Percentiles rank a stretch among this genome's conserved stretches.
These are phyloP conservation scores for Acrocephalus arundinaceus DNA, from an alignment of 2,113 vertebrate genomes.

Conservation along the genomic window DNA sequence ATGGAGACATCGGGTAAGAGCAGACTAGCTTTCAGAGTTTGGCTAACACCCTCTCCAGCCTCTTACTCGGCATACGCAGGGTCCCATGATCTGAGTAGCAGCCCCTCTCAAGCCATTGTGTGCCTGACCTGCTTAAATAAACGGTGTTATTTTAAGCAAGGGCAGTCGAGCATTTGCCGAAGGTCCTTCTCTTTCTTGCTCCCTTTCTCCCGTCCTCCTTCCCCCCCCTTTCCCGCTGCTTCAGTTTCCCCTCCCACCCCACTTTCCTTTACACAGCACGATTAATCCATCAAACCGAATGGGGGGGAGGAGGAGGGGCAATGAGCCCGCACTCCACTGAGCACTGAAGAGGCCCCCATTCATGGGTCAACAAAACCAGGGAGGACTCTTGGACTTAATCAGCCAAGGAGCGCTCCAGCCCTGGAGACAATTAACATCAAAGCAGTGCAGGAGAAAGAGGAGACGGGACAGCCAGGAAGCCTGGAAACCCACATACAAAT, in stretches of 20 bases:
- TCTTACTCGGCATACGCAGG: not conserved
- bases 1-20: slow-evolving; percentile 3
- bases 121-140: slow-evolving; percentile 62
- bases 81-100: slow-evolving; percentile 60
- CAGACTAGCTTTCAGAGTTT: slow-evolving; percentile 44
- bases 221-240: slow-evolving; percentile 46
- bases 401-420: slow-evolving; percentile 70
- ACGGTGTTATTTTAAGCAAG: slow-evolving; percentile 61
- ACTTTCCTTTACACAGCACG: slow-evolving; percentile 73
- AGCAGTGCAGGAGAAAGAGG: slow-evolving; percentile 56
- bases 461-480: slow-evolving; percentile 24
- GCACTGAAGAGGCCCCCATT: slow-evolving; percentile 81
- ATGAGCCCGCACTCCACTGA: slow-evolving; percentile 79
- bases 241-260: slow-evolving; percentile 62
- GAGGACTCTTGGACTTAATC: slow-evolving; percentile 77
- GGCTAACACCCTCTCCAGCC: slow-evolving; percentile 48
- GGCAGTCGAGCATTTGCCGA: slow-evolving; percentile 44
- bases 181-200: slow-evolving; percentile 58
- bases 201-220: slow-evolving; percentile 41
- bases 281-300: slow-evolving; percentile 75
- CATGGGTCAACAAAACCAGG: slow-evolving; percentile 78
- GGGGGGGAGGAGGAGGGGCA: slow-evolving; percentile 63
- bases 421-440: slow-evolving; percentile 75
- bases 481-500: slow-evolving; percentile 48
- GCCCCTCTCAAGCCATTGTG: slow-evolving; percentile 50